Evolutionary conservation across 1,140 invertebrate genomes (phyloP).

Genomic region (Helicoverpa zea): DNA sequence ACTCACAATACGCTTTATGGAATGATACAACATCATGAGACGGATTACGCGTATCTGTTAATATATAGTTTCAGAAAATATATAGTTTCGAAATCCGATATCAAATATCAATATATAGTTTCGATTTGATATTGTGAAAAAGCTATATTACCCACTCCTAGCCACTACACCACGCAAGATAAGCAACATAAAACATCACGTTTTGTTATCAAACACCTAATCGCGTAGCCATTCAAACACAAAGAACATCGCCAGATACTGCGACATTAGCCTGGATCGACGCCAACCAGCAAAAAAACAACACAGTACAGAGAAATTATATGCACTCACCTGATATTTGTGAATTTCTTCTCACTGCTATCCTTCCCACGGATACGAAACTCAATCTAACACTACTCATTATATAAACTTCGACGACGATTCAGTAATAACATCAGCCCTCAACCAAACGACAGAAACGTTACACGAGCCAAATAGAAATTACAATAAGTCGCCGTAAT

Average conservation of each 20-base stretch:
- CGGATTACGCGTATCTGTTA: too few species aligned
- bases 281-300: slow-evolving; percentile 71
- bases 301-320: slow-evolving; percentile 57
- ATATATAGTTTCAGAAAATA: too few species aligned
- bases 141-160: too few species aligned
- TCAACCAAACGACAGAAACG: slow-evolving; percentile 66
- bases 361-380: slow-evolving; percentile 80
- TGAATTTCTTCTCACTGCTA: slow-evolving; percentile 80
- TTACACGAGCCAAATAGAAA: slow-evolving; percentile 75
- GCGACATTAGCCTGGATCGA: slow-evolving; percentile 71
- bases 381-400: slow-evolving; percentile 84
- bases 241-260: slow-evolving; percentile 53
- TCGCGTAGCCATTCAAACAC: slow-evolving; percentile 41
- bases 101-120: too few species aligned
- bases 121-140: too few species aligned
- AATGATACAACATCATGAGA: too few species aligned
- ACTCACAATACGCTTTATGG: too few species aligned
- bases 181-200: slow-evolving; percentile 59
- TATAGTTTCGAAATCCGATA: too few species aligned
- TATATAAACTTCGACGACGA: slow-evolving; percentile 61
- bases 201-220: slow-evolving; percentile 81
- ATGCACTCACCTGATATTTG: slow-evolving; percentile 80
- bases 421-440: slow-evolving; percentile 75
- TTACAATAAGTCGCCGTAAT: slow-evolving; percentile 72
- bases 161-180: slow-evolving; percentile 46